phyloP scores from a whole-genome alignment of 2,888 invertebrate species.

The Epinotia ramella region DNA sequence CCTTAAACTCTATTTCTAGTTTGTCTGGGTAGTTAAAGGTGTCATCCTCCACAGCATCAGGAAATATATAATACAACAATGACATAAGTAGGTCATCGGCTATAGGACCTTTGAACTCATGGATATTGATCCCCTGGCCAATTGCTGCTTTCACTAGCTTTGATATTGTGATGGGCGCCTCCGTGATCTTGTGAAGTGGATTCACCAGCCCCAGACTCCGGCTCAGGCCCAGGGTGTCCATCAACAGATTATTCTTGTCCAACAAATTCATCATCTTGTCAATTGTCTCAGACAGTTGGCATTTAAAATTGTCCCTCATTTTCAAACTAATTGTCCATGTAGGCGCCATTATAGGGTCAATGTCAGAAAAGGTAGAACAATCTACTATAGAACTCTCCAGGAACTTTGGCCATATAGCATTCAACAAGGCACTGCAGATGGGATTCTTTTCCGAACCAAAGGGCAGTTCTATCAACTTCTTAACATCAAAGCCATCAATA shows the following conservation, averaged over 20 bases:
- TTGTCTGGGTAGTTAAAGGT: slow-evolving; percentile 82
- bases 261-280: slow-evolving; percentile 89
- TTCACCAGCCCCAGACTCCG: slow-evolving; percentile 82
- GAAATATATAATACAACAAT: slow-evolving; percentile 93
- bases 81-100: slow-evolving; percentile 90
- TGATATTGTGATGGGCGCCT: slow-evolving; percentile 90
- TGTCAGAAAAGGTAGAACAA: slow-evolving; percentile 93
- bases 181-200: slow-evolving; percentile 90
- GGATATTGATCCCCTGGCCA: slow-evolving; percentile 79
- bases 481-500: slow-evolving; percentile 80
- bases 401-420: slow-evolving; percentile 94
- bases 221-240: slow-evolving; percentile 79
- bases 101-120: slow-evolving; percentile 90
- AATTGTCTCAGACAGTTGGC: slow-evolving; percentile 91
- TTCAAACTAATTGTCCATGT: slow-evolving; percentile 90
- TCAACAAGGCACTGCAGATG: slow-evolving; percentile 90
- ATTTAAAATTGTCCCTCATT: slow-evolving; percentile 88
- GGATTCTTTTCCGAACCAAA: slow-evolving; percentile 95
- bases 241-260: slow-evolving; percentile 76
- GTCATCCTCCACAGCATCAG: slow-evolving; percentile 91
- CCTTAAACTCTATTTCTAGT: slow-evolving; percentile 79
- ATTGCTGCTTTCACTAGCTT: slow-evolving; percentile 83
- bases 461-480: slow-evolving; percentile 86
- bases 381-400: slow-evolving; percentile 95
- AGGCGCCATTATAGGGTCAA: slow-evolving; percentile 92